These are phyloP conservation scores for Tachypleus tridentatus DNA, from an alignment of 1,140 invertebrate genomes.

Conservation along the genomic window DNA sequence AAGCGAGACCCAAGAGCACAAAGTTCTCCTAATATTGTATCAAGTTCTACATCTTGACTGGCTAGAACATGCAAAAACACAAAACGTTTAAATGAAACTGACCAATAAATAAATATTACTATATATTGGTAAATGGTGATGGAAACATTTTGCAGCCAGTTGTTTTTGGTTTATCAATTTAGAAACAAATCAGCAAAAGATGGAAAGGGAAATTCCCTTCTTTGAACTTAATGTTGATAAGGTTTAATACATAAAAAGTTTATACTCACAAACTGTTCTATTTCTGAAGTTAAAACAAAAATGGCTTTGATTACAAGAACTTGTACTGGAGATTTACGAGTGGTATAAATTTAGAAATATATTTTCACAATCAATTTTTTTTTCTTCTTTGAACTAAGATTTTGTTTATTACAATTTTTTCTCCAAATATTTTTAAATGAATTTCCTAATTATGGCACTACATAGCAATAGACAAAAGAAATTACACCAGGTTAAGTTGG, in stretches of 20 bases:
- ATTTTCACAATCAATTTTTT: too few relatives aligned
- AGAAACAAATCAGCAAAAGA: not conserved
- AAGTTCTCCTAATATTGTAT: constrained; percentile 86
- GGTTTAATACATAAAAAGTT: not conserved
- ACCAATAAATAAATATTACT: constrained; percentile 2
- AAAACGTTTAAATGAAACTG: constrained; percentile 1
- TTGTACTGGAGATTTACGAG: too few relatives aligned
- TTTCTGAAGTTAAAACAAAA: too few relatives aligned
- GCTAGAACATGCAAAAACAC: constrained; percentile 42
- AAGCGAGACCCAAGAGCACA: constrained; percentile 75
- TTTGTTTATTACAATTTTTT: too few relatives aligned
- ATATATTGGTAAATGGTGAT: constrained; percentile 17
- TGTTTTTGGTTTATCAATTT: constrained; percentile 1
- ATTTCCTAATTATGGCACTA: too few relatives aligned
- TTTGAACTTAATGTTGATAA: constrained; percentile 10
- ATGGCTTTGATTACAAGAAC: too few relatives aligned
- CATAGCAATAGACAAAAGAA: too few relatives aligned
- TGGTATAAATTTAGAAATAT: too few relatives aligned
- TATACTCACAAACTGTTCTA: too few relatives aligned
- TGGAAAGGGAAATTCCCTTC: not conserved
- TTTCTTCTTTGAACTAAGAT: too few relatives aligned
- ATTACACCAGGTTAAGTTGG: too few relatives aligned
- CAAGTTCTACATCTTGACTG: constrained; percentile 87
- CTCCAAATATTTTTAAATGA: too few relatives aligned
- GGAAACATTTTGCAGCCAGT: constrained; percentile 1